Conservation (phyloP, 2,113 vertebrate species). For the Promerops cafer region DNA sequence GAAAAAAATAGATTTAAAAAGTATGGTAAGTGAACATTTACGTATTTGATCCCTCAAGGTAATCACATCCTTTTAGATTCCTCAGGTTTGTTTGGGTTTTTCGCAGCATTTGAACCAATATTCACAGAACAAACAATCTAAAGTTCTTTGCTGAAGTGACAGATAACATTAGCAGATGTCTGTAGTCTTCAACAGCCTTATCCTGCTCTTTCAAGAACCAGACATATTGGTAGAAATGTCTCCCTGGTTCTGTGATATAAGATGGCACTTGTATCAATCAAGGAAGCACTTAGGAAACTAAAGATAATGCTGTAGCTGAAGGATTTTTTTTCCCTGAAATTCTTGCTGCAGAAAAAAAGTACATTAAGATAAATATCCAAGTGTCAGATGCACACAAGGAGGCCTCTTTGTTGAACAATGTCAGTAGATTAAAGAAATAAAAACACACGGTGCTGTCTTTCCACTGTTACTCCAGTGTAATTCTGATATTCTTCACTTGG, state of each 20-base stretch:
- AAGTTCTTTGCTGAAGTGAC: not conserved
- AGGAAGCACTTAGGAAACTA: not conserved
- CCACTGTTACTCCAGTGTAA: not conserved
- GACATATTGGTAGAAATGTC: not conserved
- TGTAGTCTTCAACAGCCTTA: not conserved
- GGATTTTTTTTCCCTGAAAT: not conserved
- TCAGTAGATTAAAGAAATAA: not conserved
- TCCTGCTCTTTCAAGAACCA: not conserved
- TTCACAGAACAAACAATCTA: not conserved
- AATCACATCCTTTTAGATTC: not conserved
- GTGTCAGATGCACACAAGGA: not conserved
- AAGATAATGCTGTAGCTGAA: not conserved
- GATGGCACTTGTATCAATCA: not conserved
- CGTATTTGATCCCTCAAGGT: not conserved
- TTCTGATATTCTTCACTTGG: not conserved
- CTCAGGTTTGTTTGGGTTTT: not conserved
- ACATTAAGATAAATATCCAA: not conserved
- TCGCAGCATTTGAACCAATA: not conserved
- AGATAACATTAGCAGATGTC: not conserved
- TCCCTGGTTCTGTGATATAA: not conserved
- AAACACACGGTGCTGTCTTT: accelerated
- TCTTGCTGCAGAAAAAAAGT: not conserved
- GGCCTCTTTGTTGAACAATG: not conserved
- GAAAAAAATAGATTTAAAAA: not conserved
- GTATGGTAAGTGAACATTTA: not conserved